A percentile compares a stretch with the other conserved stretches of the same genome.
Evolutionary conservation across 2,797 vertebrate genomes (phyloP).

Genomic region (Acipenser oxyrinchus): DNA sequence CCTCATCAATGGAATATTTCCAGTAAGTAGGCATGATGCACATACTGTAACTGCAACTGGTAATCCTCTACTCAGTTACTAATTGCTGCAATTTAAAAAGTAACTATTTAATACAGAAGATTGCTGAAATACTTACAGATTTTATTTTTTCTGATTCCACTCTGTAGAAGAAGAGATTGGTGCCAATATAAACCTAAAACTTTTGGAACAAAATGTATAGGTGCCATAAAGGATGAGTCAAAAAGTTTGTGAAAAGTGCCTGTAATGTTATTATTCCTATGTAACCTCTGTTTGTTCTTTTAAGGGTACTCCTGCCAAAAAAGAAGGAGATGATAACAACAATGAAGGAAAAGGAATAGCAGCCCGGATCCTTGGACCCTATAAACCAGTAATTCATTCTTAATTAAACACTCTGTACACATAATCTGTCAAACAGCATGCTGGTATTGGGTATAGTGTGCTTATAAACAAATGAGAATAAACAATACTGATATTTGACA

Average conservation of each 20-base stretch:
- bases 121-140: too few relatives aligned
- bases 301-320: conserved; percentile 76
- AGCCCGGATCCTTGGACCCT: conserved; percentile 84
- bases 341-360: conserved; percentile 89
- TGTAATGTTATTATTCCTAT: neutral
- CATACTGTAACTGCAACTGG: neutral
- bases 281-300: conserved; percentile 5
- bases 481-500: too few relatives aligned
- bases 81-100: too few relatives aligned
- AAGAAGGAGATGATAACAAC: conserved; percentile 79
- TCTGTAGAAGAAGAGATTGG: too few relatives aligned
- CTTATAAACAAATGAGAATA: too few relatives aligned
- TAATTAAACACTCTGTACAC: too few relatives aligned
- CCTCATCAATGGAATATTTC: conserved; percentile 84
- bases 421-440: too few relatives aligned
- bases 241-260: conserved; percentile 9
- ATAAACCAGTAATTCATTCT: conserved; percentile 70
- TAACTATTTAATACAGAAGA: too few relatives aligned
- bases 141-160: too few relatives aligned
- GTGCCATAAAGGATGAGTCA: neutral
- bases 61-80: neutral
- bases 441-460: too few relatives aligned
- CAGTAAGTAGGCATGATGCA: conserved; percentile 59
- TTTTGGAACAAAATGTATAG: too few relatives aligned
- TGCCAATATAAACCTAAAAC: too few relatives aligned